phyloP scores from a whole-genome alignment of 1,140 invertebrate species.

The Drosophila novamexicana region DNA sequence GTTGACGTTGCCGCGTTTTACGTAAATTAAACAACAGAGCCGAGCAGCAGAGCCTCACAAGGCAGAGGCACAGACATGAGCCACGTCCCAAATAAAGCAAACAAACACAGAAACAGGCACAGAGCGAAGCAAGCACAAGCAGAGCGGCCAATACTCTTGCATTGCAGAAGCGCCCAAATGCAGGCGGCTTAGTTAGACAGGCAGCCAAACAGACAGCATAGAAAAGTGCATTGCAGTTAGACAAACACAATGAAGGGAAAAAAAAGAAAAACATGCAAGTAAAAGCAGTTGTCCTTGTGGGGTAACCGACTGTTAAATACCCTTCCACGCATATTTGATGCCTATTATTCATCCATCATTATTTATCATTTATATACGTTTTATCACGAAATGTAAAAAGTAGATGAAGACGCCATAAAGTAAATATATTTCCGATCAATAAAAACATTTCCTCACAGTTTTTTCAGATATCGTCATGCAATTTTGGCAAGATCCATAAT shows the following conservation, averaged over 20 bases:
- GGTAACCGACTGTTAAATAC: neutral
- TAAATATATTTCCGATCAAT: too few species aligned
- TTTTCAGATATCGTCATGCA: too few species aligned
- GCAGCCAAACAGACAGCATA: conserved; percentile 32
- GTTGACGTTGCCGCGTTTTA: conserved; percentile 76
- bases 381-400: too few species aligned
- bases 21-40: conserved; percentile 75
- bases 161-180: conserved; percentile 62
- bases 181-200: conserved; percentile 57
- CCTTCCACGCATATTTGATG: neutral
- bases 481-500: too few species aligned
- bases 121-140: neutral
- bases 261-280: neutral
- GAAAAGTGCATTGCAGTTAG: conserved; percentile 69
- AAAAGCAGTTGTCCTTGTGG: neutral
- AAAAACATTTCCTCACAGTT: too few species aligned
- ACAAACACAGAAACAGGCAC: conserved; percentile 23
- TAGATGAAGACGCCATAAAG: too few species aligned
- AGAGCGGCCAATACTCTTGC: conserved; percentile 49
- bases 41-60: conserved; percentile 48
- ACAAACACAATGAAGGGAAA: conserved; percentile 32
- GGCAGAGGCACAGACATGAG: conserved; percentile 47
- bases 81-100: conserved; percentile 54
- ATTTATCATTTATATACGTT: too few species aligned
- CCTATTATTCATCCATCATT: too few species aligned